Conservation (phyloP, 2,888 invertebrate genomes). For the Campaea margaritaria region DNA sequence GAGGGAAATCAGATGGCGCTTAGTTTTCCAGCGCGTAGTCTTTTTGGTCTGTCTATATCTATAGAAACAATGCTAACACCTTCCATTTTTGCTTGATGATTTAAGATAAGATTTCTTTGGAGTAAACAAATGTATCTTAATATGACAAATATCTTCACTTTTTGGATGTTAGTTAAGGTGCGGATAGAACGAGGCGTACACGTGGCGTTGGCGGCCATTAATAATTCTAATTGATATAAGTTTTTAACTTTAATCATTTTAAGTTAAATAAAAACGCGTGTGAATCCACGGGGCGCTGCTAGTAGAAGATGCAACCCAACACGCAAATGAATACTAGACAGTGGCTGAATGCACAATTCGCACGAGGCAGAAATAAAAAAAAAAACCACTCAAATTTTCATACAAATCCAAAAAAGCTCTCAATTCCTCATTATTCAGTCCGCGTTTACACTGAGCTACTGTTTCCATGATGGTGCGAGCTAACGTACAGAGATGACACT, state of each 20-base stretch:
- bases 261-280: too few relatives aligned
- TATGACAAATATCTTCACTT: constrained; percentile 10
- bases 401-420: background rate
- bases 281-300: too few relatives aligned
- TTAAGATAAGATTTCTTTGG: constrained; percentile 24
- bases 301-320: too few relatives aligned
- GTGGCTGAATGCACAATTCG: background rate
- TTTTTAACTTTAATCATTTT: too few relatives aligned
- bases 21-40: background rate
- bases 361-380: too few relatives aligned
- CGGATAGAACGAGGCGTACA: background rate
- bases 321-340: too few relatives aligned
- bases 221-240: too few relatives aligned
- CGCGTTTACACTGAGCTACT: constrained; percentile 46
- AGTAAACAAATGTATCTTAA: constrained; percentile 18
- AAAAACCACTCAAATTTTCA: too few relatives aligned
- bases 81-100: constrained; percentile 26
- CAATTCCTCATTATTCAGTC: constrained; percentile 34
- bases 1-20: background rate
- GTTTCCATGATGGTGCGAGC: constrained; percentile 59
- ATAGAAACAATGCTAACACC: constrained; percentile 20
- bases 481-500: constrained; percentile 58
- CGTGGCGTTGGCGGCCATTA: too few relatives aligned
- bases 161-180: background rate
- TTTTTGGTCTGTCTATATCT: background rate